A percentile compares a stretch with the other conserved stretches of the same genome.
Conservation (phyloP, 2,797 vertebrate genomes). For the Scarus forsteni region DNA sequence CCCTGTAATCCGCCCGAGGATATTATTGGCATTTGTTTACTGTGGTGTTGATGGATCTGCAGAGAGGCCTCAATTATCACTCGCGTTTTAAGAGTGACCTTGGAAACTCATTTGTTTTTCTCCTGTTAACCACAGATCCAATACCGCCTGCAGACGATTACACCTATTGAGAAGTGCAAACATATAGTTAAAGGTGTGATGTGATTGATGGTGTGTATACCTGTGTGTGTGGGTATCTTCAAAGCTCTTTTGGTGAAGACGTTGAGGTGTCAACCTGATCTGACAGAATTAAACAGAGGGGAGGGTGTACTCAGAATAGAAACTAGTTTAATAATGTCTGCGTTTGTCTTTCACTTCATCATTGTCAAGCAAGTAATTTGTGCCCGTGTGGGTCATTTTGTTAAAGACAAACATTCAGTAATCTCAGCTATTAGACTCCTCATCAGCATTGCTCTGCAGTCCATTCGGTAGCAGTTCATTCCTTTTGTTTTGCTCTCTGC, state of each 20-base stretch:
- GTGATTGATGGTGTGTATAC: constrained; percentile 37
- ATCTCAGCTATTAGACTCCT: constrained; percentile 45
- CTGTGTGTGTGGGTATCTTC: not conserved
- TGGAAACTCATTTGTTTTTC: constrained; percentile 86
- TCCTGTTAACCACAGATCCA: constrained; percentile 78
- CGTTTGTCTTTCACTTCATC: constrained; percentile 38
- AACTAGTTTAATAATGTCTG: constrained; percentile 1
- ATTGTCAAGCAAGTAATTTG: constrained; percentile 47
- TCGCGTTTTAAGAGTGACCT: constrained; percentile 82
- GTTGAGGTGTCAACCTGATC: constrained; percentile 22
- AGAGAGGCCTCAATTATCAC: constrained; percentile 80
- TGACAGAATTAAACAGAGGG: constrained; percentile 33
- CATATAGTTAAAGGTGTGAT: constrained; percentile 36
- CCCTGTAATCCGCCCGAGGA: constrained; percentile 64
- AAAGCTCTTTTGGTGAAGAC: constrained; percentile 44
- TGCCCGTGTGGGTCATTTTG: constrained; percentile 41
- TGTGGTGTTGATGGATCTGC: constrained; percentile 82
- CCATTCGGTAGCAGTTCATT: constrained; percentile 19
- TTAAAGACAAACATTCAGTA: constrained; percentile 55
- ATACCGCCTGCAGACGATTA: constrained; percentile 65
- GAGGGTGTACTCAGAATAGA: constrained; percentile 9
- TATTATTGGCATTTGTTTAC: constrained; percentile 82
- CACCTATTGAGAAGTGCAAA: constrained; percentile 48
- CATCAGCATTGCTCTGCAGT: constrained; percentile 37
- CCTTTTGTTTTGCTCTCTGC: constrained; percentile 31